Evolutionary conservation across 2,113 vertebrate species (phyloP).

Genomic region (Erythrocercus mccallii): DNA sequence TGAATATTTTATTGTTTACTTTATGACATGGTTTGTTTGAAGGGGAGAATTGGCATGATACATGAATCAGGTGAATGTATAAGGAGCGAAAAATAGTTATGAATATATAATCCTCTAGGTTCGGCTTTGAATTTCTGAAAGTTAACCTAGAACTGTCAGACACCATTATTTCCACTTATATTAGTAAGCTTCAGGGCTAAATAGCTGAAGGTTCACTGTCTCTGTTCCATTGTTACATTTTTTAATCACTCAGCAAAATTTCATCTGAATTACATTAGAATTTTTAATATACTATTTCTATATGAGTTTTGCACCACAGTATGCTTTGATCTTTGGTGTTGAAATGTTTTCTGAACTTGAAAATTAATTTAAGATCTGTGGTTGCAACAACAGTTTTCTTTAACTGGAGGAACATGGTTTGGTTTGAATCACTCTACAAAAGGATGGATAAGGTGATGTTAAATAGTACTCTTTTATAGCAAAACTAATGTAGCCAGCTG

Average conservation of each 20-base stretch:
- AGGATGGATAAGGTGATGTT: neutral
- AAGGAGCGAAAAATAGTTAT: neutral
- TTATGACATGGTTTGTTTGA: neutral
- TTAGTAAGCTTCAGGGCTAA: slow-evolving; percentile 26
- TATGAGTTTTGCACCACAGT: neutral
- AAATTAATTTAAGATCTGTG: neutral
- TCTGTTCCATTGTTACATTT: neutral
- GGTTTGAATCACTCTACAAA: neutral
- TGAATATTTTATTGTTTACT: neutral
- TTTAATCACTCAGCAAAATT: neutral
- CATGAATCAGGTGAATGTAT: neutral
- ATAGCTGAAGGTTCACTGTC: neutral
- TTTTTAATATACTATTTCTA: neutral
- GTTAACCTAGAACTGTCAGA: slow-evolving; percentile 34
- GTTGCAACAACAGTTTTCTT: neutral
- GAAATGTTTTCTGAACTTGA: neutral
- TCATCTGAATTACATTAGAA: neutral
- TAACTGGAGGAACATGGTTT: neutral
- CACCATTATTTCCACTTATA: slow-evolving; percentile 27
- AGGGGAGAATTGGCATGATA: neutral
- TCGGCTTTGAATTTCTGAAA: slow-evolving; percentile 16
- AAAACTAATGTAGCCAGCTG: neutral
- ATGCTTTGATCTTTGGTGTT: neutral
- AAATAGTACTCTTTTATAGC: neutral
- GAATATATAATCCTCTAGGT: neutral